A percentile compares a stretch with the other conserved stretches of the same genome.
Evolutionary conservation across 2,797 vertebrate genomes (phyloP).

Genomic region (Neosalanx taihuensis): DNA sequence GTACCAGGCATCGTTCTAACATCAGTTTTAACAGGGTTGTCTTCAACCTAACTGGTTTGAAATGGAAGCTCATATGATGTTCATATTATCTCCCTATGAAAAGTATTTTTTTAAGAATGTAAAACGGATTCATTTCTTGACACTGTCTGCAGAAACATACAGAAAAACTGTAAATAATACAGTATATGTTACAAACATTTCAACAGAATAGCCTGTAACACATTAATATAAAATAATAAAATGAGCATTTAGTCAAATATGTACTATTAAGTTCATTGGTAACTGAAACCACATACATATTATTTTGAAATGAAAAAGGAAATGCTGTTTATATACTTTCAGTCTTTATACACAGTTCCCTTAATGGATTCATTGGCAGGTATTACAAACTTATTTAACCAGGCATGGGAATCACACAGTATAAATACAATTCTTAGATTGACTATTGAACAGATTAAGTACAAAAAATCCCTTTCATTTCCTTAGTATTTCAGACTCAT

Average conservation of each 20-base stretch:
- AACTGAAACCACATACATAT: slow-evolving; percentile 17
- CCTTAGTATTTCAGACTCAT: slow-evolving; percentile 17
- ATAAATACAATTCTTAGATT: slow-evolving; percentile 29
- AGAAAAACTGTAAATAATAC: slow-evolving; percentile 29
- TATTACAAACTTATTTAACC: slow-evolving; percentile 24
- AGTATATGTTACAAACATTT: slow-evolving; percentile 47
- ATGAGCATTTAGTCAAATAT: slow-evolving; percentile 30
- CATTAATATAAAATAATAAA: slow-evolving; percentile 28
- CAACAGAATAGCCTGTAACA: slow-evolving; percentile 24
- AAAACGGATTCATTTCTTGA: slow-evolving; percentile 42
- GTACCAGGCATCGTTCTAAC: slow-evolving; percentile 14
- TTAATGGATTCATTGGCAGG: slow-evolving; percentile 23
- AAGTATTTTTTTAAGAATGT: slow-evolving; percentile 43
- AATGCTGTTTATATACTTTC: slow-evolving; percentile 23
- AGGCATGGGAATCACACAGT: slow-evolving; percentile 33
- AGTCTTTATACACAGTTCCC: slow-evolving; percentile 18
- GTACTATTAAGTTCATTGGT: slow-evolving; percentile 12
- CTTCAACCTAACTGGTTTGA: slow-evolving; percentile 38
- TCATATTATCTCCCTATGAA: slow-evolving; percentile 40
- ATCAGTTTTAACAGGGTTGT: slow-evolving; percentile 35
- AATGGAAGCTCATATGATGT: slow-evolving; percentile 45
- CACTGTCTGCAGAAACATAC: slow-evolving; percentile 40
- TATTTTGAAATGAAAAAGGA: slow-evolving; percentile 28
- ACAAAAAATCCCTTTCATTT: slow-evolving; percentile 24
- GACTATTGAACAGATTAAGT: slow-evolving; percentile 9